A percentile compares a stretch with the other conserved stretches of the same genome.
phyloP scores from a whole-genome alignment of 30 jellyfish, hydroid and myxozoan species.

The Pelagia noctiluca region DNA sequence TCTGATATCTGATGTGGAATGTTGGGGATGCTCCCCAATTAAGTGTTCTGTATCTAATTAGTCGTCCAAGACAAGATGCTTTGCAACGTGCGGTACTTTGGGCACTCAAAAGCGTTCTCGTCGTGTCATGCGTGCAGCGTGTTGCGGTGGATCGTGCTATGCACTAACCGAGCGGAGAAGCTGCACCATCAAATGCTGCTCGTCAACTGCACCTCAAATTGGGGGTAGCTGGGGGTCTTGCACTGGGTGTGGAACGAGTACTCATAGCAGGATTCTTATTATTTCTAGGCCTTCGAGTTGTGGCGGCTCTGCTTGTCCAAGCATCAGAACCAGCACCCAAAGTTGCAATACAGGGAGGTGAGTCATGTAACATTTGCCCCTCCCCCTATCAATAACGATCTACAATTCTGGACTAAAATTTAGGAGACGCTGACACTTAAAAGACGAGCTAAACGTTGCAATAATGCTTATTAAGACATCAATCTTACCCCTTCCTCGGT shows the following conservation, averaged over 20 bases:
- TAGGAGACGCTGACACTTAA: too few species aligned
- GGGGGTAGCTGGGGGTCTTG: neutral
- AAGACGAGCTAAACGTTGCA: too few species aligned
- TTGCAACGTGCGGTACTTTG: constrained; percentile 55
- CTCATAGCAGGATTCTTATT: neutral
- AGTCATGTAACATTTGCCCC: too few species aligned
- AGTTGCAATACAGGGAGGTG: neutral
- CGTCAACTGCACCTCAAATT: too few species aligned
- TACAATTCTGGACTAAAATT: too few species aligned
- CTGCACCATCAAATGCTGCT: neutral
- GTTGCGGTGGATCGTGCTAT: constrained; percentile 18
- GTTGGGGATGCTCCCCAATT: constrained; percentile 65
- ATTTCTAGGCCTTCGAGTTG: neutral
- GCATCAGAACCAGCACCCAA: neutral
- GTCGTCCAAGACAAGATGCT: constrained; percentile 58
- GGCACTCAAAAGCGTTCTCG: constrained; percentile 55
- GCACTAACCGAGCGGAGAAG: neutral
- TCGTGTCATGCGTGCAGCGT: neutral
- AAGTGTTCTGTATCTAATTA: constrained; percentile 53
- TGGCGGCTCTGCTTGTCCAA: neutral
- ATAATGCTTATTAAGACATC: too few species aligned
- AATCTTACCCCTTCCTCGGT: too few species aligned
- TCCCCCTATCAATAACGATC: neutral
- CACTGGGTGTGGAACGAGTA: neutral
- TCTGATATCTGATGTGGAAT: constrained; percentile 12